Evolutionary conservation across 1,140 invertebrate species (phyloP), one percentile per base, ranked within the genome.

Genomic region (Leptoteleia sp.): DNA sequence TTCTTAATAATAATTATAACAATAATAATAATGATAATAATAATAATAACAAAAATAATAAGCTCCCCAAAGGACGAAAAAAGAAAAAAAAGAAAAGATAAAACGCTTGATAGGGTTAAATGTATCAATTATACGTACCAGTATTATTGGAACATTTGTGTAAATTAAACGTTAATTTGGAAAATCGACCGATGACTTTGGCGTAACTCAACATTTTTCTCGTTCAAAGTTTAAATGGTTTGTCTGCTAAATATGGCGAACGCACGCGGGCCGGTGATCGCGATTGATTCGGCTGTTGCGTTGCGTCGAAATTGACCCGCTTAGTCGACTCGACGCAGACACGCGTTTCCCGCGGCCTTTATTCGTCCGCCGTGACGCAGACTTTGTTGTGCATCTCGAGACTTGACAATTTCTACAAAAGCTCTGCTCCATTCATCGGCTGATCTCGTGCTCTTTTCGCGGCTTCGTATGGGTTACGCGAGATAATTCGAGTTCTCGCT

Each of bases 131-230:
- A 35, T 61, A 71, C 67, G 15, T 17, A 72, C 68, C 57, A 9
- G 8, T 35, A 1, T 45, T 12, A 27, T 40, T 62, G 0, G 68
- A 31, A 7, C 16, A 1, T 16, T 72, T 72, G 5, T 72, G 57
- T 7, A 72, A 55, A 38, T 62, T 54, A 22, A 72, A 40, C 5
- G 68, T 55, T 43, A 72, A 72, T 72, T 64, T 72, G 0, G 68
- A 64, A 16, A 72, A 29, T 13, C 57, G 57, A 13, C 68, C 40
- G 35, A 71, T 71, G 11, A 62, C 37, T 54, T 62, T 71, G 4
- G 31, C 31, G 37, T 29, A 62, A 12, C 67, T 61, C 35, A 71
- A 62, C 67, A 71, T 71, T 61, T 29, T 59, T 15, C 12, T 62
- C 2, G 15, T 16, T 54, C 19, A 35, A 62, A 38, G 19, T 62